Percentiles rank a stretch among this genome's conserved stretches.
These are phyloP conservation scores for Corvus moneduloides DNA, from an alignment of 2,113 vertebrate species.

Conservation along the genomic window DNA sequence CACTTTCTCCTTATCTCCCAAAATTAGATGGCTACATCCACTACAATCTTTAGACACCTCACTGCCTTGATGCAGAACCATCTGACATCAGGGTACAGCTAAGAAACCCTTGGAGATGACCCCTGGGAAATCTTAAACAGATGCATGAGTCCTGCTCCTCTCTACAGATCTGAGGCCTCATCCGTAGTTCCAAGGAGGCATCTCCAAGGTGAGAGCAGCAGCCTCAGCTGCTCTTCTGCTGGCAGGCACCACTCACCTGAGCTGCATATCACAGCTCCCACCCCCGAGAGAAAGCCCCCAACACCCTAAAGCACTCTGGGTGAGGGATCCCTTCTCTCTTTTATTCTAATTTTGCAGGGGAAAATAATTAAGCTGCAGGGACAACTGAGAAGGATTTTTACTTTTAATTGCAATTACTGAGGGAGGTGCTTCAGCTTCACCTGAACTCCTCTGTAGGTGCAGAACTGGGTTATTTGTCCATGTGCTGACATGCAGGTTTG, in stretches of 20 bases:
- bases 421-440: neutral
- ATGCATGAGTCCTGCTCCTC: neutral
- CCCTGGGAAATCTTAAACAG: neutral
- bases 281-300: neutral
- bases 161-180: neutral
- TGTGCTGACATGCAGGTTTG: neutral
- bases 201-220: neutral
- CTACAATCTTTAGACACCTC: neutral
- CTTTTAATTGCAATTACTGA: neutral
- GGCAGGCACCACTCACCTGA: neutral
- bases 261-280: neutral
- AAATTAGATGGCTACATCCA: neutral
- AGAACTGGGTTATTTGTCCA: neutral
- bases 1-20: neutral
- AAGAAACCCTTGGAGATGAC: neutral
- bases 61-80: neutral
- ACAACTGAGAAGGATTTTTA: neutral
- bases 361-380: neutral
- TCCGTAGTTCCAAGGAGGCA: rapidly evolving
- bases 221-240: neutral
- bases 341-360: neutral
- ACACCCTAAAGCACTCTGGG: neutral
- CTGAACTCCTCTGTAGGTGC: neutral
- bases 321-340: neutral
- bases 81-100: neutral